Base-by-base conservation (phyloP, 2,888 invertebrate genomes). In the Lasioglossum morio region DNA sequence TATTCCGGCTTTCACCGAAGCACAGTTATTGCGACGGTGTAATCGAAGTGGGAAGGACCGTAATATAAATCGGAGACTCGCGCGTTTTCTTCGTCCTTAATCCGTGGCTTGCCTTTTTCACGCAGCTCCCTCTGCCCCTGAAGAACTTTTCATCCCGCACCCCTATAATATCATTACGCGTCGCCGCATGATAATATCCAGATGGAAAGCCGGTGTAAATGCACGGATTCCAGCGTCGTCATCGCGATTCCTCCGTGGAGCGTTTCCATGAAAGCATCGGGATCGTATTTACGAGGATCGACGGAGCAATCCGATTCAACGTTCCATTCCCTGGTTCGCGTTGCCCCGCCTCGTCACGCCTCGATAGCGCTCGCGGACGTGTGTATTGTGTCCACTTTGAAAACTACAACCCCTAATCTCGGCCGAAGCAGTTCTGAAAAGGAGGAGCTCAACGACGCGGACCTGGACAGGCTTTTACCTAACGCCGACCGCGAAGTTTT, bases 381-480 rank as follows among this genome's bases (percentile, higher is more conserved):
- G 43, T 43, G 77, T 72, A 89, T 89, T 88, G 84, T 87, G 73
- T 82, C 82, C 85, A 90, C 87, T 87, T 87, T 87, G 86, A 69
- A 86, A 87, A 79, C 82, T 69, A 83, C 80, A 79, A 85, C 76
- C 85, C 72, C 70, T 77, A 88, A 82, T 69, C 85, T 74, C 60
- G 43, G 73, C 78, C 83, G 85, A 88, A 89, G 85, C 86, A 88
- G 78, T 86, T 90, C 89, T 90, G 84, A 88, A 89, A 88, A 81
- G 84, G 81, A 73, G 83, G 80, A 73, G 86, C 88, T 90, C 82
- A 89, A 85, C 85, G 83, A 77, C 81, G 70, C 79, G 88, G 80
- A 73, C 74, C 37, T 53, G 82, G 85, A 79, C 83, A 87, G 82
- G 83, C 88, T 87, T 90, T 87, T 78, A 79, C 79, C 76, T 79